Evolutionary conservation across 2,797 vertebrate species (phyloP).

Genomic region (Malurus splendens): DNA sequence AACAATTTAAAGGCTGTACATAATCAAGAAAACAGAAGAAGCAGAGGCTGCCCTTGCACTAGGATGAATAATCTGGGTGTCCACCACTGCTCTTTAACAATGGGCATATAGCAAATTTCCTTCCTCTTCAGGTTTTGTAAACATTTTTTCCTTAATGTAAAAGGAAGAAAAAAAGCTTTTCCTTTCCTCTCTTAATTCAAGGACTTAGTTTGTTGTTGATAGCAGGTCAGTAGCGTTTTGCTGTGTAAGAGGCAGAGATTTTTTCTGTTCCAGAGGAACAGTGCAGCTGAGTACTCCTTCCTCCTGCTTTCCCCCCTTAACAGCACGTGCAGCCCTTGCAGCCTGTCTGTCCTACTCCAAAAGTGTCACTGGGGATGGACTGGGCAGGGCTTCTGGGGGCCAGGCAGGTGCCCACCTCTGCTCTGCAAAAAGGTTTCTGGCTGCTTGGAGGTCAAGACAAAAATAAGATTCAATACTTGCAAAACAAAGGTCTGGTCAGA

Average conservation of each 20-base stretch:
- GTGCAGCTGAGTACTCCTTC: background rate
- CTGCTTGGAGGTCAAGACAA: background rate
- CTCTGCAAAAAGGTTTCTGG: background rate
- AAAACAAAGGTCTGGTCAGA: background rate
- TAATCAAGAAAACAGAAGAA: background rate
- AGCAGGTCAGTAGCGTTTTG: background rate
- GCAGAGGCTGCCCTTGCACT: background rate
- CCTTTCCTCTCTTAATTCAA: background rate
- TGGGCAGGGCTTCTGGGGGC: background rate
- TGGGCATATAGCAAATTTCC: conserved; percentile 7
- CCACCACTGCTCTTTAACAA: conserved; percentile 1
- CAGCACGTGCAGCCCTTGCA: background rate
- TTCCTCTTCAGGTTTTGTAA: conserved; percentile 32
- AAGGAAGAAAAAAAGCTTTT: background rate
- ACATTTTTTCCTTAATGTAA: conserved; percentile 23
- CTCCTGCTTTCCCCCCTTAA: background rate
- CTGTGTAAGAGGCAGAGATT: background rate
- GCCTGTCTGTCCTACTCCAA: accelerated
- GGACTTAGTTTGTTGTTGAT: background rate
- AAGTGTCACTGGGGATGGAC: background rate
- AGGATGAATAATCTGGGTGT: background rate
- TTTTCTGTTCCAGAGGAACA: background rate
- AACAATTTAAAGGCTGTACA: background rate
- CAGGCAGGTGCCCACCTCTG: background rate
- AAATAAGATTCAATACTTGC: background rate